phyloP scores from a whole-genome alignment of 2,113 vertebrate genomes.

The Miniopterus natalensis region DNA sequence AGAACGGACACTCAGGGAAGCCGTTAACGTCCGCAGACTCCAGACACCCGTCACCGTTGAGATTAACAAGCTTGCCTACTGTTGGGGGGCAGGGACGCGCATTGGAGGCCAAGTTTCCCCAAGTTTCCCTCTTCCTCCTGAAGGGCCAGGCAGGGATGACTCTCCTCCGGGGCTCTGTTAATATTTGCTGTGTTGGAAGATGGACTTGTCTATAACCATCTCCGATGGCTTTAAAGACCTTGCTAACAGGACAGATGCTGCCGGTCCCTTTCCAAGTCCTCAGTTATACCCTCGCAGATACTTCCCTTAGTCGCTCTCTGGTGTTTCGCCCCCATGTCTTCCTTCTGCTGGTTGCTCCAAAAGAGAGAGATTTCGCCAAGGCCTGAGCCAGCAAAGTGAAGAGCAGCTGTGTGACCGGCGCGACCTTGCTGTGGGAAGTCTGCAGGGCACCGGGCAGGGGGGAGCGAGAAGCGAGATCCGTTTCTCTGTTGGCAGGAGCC shows the following conservation, averaged over 20 bases:
- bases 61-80: constrained; percentile 42
- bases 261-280: not conserved
- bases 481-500: not conserved
- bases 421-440: not conserved
- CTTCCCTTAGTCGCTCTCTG: not conserved
- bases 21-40: constrained; percentile 9
- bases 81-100: not conserved
- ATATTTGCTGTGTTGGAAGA: not conserved
- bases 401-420: not conserved
- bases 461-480: not conserved
- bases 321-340: not conserved
- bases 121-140: not conserved
- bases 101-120: not conserved
- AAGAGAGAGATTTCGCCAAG: not conserved
- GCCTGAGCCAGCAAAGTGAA: not conserved
- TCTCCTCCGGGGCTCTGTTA: not conserved
- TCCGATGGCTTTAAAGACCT: not conserved
- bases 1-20: constrained; percentile 23
- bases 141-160: not conserved
- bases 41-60: not conserved
- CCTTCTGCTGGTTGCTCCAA: not conserved
- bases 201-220: not conserved
- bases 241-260: not conserved
- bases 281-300: not conserved
- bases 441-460: not conserved